A percentile compares a stretch with the other conserved stretches of the same genome.
Conservation (phyloP, 1,140 invertebrate species). For the Aporrectodea caliginosa region DNA sequence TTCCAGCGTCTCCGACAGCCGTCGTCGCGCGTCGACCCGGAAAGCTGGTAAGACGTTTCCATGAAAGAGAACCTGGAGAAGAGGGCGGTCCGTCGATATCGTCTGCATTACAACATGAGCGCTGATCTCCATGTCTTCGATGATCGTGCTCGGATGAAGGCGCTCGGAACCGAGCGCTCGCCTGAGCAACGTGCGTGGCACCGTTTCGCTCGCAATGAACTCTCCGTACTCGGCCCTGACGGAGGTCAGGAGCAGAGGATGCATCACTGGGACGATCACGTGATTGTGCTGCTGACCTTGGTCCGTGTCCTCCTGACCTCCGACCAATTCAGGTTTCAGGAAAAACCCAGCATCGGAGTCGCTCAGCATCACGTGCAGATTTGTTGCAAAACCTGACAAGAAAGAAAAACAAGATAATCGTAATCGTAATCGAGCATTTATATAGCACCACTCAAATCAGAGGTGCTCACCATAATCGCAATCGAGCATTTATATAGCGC, state of each 20-base stretch:
- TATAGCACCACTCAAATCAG: too few relatives aligned
- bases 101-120: constrained; percentile 78
- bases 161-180: neutral
- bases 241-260: neutral
- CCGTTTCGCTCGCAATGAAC: constrained; percentile 35
- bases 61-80: constrained; percentile 82
- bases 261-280: neutral
- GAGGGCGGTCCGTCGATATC: constrained; percentile 77
- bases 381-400: neutral
- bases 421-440: too few relatives aligned
- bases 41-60: constrained; percentile 60
- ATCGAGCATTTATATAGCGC: too few relatives aligned
- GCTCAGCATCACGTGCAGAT: neutral
- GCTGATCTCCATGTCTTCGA: constrained; percentile 76
- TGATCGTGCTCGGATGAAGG: neutral
- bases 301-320: neutral
- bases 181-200: constrained; percentile 47
- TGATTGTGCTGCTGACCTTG: neutral
- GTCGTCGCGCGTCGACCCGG: constrained; percentile 21
- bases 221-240: constrained; percentile 33
- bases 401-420: neutral
- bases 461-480: too few relatives aligned
- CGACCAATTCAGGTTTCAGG: neutral
- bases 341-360: neutral
- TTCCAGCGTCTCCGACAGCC: constrained; percentile 2